Base-by-base conservation (phyloP, 1,140 invertebrate genomes). In the Hylaeus volcanicus region DNA sequence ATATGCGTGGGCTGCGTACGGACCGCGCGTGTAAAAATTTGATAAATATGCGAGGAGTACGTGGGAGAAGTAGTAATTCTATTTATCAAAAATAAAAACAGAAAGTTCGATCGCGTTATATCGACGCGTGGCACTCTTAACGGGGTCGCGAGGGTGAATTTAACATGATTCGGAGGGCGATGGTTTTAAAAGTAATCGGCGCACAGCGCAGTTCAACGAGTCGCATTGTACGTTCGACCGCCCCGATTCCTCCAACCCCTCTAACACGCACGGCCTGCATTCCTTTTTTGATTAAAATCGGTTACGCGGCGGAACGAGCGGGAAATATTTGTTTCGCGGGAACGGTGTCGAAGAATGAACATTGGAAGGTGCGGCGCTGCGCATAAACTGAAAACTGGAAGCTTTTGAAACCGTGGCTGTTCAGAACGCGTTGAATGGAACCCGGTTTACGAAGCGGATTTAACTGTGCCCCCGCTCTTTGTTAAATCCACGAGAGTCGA, bases 121-220 rank as follows among this genome's bases (percentile, higher is more conserved):
- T 55, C 63, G 55, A 45, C 41, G 61, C 63, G 39, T n/a, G 61
- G 64, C 60, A 9, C 53, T 41, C 51, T 81, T 82, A 81, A 81
- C 74, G 48, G 56, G 79, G 26, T 41, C 26, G 61, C 11, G 48
- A 15, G 81, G 39, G 5, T 55, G 81, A 82, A 70, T 53, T 61
- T 73, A n/a, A 45, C 56, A 70, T 58, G 60, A 37, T 60, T 14
- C 63, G 39, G 45, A 55, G 39, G 51, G 9, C 64, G 12, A 15
- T 5, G 64, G 53, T 55, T 79, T 77, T 66, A 79, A 83, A 83
- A 83, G 75, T 84, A 83, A 84, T 78, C 56, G 68, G 39, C 26
- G 37, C 39, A 43, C 39, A 0, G 39, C 9, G 26, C 77, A 63
- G 45, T 60, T 74, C 63, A 56, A 64, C 66, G 74, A 73, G 41